Percentiles rank a stretch among this genome's conserved stretches.
Evolutionary conservation across 2,797 vertebrate genomes (phyloP).

Genomic region (Gobio occitaniae): DNA sequence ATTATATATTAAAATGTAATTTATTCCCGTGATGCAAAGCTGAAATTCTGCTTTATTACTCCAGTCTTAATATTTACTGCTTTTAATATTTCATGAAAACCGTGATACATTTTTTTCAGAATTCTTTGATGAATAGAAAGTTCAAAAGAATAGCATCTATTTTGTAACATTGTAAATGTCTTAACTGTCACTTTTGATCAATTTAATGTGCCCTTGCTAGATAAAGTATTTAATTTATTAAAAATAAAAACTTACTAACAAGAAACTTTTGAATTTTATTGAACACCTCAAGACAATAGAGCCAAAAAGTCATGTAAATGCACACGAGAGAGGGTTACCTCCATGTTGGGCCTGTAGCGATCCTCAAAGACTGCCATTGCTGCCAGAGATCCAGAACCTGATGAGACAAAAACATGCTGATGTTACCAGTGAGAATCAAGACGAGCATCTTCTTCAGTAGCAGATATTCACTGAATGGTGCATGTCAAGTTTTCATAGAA

Average conservation of each 20-base stretch:
- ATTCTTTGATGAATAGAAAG: neutral
- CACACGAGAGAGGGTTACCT: slow-evolving; percentile 75
- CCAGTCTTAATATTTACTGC: neutral
- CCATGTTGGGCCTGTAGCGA: slow-evolving; percentile 90
- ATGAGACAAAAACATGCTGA: neutral
- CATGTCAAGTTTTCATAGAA: neutral
- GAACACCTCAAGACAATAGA: neutral
- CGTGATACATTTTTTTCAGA: neutral
- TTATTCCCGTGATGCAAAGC: neutral
- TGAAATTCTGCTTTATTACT: neutral
- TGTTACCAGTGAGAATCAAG: neutral
- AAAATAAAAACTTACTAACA: too few species aligned
- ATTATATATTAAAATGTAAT: too few species aligned
- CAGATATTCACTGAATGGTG: neutral
- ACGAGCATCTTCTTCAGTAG: neutral
- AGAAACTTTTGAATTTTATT: too few species aligned
- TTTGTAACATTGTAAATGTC: neutral
- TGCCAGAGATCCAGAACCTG: slow-evolving; percentile 94
- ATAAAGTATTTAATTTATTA: neutral
- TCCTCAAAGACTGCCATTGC: slow-evolving; percentile 98
- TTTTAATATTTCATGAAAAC: neutral
- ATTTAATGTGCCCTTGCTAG: neutral
- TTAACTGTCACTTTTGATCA: neutral
- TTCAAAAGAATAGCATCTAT: neutral
- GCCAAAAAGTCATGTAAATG: neutral